Percentiles rank a stretch among this genome's conserved stretches.
These are phyloP conservation scores for Sakesphorus luctuosus DNA, from an alignment of 2,113 vertebrate species.

Conservation along the genomic window DNA sequence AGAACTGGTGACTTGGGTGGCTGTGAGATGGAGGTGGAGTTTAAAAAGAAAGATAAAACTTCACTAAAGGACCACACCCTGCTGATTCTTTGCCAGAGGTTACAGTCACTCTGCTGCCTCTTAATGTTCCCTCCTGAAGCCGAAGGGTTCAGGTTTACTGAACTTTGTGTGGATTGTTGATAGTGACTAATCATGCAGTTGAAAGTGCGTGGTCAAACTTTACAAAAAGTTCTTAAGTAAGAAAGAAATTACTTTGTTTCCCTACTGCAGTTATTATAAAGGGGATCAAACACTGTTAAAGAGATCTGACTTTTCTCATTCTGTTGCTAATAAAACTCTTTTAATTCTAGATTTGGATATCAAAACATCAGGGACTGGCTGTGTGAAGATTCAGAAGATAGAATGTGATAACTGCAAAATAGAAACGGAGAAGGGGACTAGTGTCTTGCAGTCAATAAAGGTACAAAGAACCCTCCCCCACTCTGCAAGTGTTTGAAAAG, in stretches of 20 bases:
- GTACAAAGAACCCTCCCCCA: constrained; percentile 62
- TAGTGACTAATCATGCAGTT: not conserved
- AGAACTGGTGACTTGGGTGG: not conserved
- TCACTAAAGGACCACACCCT: not conserved
- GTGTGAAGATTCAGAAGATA: constrained; percentile 86
- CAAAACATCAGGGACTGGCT: constrained; percentile 81
- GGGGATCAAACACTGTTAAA: not conserved
- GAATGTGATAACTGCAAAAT: constrained; percentile 89
- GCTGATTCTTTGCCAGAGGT: not conserved
- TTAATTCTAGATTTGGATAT: constrained; percentile 87
- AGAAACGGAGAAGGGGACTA: constrained; percentile 85
- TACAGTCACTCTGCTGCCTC: not conserved
- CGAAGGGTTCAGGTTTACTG: not conserved
- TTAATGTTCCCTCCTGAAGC: not conserved
- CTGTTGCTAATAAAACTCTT: constrained; percentile 22
- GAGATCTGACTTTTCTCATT: not conserved
- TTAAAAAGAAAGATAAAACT: not conserved
- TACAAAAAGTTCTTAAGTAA: not conserved
- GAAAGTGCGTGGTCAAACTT: not conserved
- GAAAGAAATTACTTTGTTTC: not conserved
- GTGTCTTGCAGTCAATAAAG: constrained; percentile 88
- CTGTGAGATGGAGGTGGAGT: not conserved
- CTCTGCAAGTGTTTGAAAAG: not conserved
- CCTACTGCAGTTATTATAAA: not conserved
- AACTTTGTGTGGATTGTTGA: not conserved